phyloP scores from a whole-genome alignment of 2,888 invertebrate genomes.

The Callosobruchus maculatus region DNA sequence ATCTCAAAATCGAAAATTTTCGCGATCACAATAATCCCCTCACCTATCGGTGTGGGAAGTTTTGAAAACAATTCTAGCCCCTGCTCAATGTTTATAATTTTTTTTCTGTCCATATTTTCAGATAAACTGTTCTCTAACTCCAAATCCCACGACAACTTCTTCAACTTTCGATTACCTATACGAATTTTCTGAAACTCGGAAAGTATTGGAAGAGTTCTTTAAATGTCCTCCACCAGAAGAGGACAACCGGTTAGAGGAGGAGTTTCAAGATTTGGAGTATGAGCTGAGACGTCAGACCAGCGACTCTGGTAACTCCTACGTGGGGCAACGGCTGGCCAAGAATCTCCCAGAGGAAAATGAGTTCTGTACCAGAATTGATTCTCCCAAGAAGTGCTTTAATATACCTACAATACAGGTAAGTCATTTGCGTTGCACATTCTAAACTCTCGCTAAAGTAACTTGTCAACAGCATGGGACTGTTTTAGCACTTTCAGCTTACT shows the following conservation, averaged over 20 bases:
- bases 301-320: conserved; percentile 69
- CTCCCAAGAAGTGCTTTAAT: conserved; percentile 58
- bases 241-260: conserved; percentile 55
- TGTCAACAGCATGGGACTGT: too few relatives aligned
- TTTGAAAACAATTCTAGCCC: too few relatives aligned
- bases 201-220: conserved; percentile 90
- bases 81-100: too few relatives aligned
- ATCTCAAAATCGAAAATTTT: too few relatives aligned
- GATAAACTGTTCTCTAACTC: conserved; percentile 8
- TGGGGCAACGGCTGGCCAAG: conserved; percentile 69
- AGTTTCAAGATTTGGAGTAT: conserved; percentile 70
- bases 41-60: too few relatives aligned
- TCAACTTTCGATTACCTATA: conserved; percentile 84
- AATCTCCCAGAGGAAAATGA: conserved; percentile 49
- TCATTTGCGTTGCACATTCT: too few relatives aligned
- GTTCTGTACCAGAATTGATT: conserved; percentile 51
- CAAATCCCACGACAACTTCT: conserved; percentile 38
- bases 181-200: conserved; percentile 89
- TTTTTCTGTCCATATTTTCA: not conserved
- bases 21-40: too few relatives aligned
- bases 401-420: conserved; percentile 56
- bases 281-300: conserved; percentile 66
- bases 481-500: too few relatives aligned
- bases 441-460: too few relatives aligned
- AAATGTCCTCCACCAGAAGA: conserved; percentile 69